Base-by-base conservation (phyloP, 2,113 vertebrate species). In the Hystrix cristata region DNA sequence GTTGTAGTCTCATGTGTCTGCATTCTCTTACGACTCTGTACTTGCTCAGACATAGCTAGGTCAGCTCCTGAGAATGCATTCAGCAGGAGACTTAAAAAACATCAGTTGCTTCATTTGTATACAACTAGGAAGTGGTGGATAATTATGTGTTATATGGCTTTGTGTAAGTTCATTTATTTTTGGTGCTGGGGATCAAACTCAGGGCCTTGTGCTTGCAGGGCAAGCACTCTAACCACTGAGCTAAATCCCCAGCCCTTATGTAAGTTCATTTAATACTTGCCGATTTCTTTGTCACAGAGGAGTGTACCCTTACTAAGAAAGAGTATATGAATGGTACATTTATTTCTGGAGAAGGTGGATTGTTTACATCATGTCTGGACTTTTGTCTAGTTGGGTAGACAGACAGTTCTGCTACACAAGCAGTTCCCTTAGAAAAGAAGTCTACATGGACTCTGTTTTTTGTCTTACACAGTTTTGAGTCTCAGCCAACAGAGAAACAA, bases 351-450 rank as follows among this genome's bases (percentile, higher is more conserved):
- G 74, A 83, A 29, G 85, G 51, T 34, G 16, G 96, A 76, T 93
- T 91, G 64, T 95, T 96, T 94, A 87, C 86, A 83, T 92, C 88
- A 25, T 29, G 90, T 87, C 93, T 97, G 95, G 94, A 71, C 97
- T 96, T 96, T 83, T 65, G 82, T 94, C 64, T 93, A 25, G 43
- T 53, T 81, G 55, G 55, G 80, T 71, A 72, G 88, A 83, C 23
- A 38, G 72, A 72, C 48, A 34, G 76, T 55, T 83, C 43, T 94
- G 29, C 90, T 60, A 2, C 23, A 59, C 43, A 65, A 43, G 67
- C 51, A 46, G 76, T 60, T 78, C 79, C n/a, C 9, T 71, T 34
- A 79, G 90, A 82, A 92, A 89, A 94, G 62, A 67, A 48, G 60
- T 53, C 78, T 87, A 4, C 43, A 11, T 59, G 82, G 87, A 69